Evolutionary conservation across 2,888 invertebrate species (phyloP).

Genomic region (Drosophila emarginata): DNA sequence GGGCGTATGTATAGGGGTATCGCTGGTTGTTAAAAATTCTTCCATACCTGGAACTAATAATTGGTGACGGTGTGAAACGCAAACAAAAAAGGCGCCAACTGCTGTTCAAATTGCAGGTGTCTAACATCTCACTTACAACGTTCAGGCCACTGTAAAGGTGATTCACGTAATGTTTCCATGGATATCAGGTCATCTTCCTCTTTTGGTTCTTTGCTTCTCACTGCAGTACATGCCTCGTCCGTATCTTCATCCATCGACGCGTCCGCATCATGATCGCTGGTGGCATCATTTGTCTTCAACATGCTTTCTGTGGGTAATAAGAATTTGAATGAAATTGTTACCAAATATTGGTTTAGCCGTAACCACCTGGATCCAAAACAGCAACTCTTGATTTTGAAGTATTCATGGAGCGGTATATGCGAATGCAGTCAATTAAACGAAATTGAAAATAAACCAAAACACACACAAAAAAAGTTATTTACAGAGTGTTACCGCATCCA

Average conservation of each 20-base stretch:
- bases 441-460: background rate
- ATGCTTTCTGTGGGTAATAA: constrained; percentile 40
- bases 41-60: constrained; percentile 91
- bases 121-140: constrained; percentile 87
- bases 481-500: background rate
- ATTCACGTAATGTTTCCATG: constrained; percentile 94
- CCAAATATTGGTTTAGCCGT: background rate
- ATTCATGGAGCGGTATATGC: constrained; percentile 30
- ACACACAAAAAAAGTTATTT: background rate
- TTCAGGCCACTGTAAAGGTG: constrained; percentile 98
- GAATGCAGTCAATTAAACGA: background rate
- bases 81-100: constrained; percentile 15
- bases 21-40: constrained; percentile 89
- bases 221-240: background rate
- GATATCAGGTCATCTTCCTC: constrained; percentile 91
- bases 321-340: background rate
- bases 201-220: constrained; percentile 43
- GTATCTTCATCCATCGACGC: background rate
- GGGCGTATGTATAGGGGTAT: constrained; percentile 83
- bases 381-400: constrained; percentile 44
- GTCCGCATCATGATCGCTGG: constrained; percentile 5
- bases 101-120: background rate
- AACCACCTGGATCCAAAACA: constrained; percentile 45
- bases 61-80: background rate
- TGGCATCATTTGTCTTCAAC: constrained; percentile 35